These are phyloP conservation scores for Geotrupes spiniger DNA, from an alignment of 2,888 invertebrate genomes.

Conservation along the genomic window DNA sequence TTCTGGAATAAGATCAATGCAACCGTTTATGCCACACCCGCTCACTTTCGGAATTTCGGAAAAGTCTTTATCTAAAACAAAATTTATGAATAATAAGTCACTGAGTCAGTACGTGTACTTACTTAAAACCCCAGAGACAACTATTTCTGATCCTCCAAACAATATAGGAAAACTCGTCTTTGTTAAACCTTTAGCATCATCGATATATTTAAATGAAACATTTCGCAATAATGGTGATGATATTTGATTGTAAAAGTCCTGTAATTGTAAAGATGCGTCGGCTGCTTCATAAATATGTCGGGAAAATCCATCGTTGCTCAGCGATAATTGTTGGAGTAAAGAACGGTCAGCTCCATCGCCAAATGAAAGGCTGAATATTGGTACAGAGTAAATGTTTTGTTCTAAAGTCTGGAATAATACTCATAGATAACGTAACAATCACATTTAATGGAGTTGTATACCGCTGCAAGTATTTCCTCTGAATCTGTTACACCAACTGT, in stretches of 20 bases:
- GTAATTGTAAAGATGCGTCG: slow-evolving; percentile 65
- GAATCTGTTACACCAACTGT: slow-evolving; percentile 58
- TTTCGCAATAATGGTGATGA: slow-evolving; percentile 66
- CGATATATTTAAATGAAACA: slow-evolving; percentile 62
- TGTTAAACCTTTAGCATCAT: slow-evolving; percentile 58
- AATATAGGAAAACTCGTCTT: slow-evolving; percentile 57
- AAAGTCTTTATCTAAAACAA: no score
- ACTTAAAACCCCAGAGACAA: slow-evolving; percentile 57
- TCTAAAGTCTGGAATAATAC: slow-evolving; percentile 24
- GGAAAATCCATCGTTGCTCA: slow-evolving; percentile 65
- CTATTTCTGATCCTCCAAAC: slow-evolving; percentile 63
- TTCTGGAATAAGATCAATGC: slow-evolving; percentile 35
- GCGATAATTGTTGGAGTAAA: slow-evolving; percentile 64
- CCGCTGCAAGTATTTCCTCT: slow-evolving; percentile 53
- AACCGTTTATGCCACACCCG: slow-evolving; percentile 32
- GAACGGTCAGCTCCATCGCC: slow-evolving; percentile 66
- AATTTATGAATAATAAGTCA: no score
- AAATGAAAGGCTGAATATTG: slow-evolving; percentile 69
- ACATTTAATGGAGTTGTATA: slow-evolving; percentile 32
- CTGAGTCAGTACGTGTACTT: no score
- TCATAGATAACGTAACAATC: no score
- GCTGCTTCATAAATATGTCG: slow-evolving; percentile 71
- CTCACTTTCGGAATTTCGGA: slow-evolving; percentile 25
- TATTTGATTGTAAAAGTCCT: slow-evolving; percentile 66
- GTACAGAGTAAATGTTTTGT: slow-evolving; percentile 43